Conservation (phyloP, 64 coral and sea anemone genomes). For the Dendrophyllia cribrosa region DNA sequence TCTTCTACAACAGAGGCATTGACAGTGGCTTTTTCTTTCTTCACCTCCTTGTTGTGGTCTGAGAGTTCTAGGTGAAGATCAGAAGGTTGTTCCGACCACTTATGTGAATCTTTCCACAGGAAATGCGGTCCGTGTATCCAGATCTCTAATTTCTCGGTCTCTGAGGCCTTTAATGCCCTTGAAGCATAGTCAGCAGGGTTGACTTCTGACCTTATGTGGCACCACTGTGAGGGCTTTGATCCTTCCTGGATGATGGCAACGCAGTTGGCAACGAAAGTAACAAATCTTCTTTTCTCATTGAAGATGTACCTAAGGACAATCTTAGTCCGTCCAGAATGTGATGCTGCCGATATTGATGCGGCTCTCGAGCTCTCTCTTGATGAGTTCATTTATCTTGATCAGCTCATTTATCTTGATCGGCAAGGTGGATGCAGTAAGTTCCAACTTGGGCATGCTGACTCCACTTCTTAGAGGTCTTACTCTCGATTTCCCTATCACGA, state of each 20-base stretch:
- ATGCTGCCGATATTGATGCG: slow-evolving; percentile 14
- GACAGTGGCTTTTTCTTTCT: slow-evolving; percentile 28
- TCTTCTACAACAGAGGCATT: neutral
- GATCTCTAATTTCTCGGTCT: slow-evolving; percentile 52
- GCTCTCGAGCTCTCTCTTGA: slow-evolving; percentile 43
- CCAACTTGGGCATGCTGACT: slow-evolving; percentile 74
- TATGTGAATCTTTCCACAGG: slow-evolving; percentile 40
- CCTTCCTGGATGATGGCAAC: slow-evolving; percentile 77
- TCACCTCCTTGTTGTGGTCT: slow-evolving; percentile 51
- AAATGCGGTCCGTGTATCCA: slow-evolving; percentile 68
- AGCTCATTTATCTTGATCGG: slow-evolving; percentile 52
- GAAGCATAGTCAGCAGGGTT: slow-evolving; percentile 78
- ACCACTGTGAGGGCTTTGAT: slow-evolving; percentile 49
- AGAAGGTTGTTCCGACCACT: slow-evolving; percentile 55
- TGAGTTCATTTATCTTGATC: too few relatives aligned
- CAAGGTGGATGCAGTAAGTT: slow-evolving; percentile 71
- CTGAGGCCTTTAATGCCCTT: slow-evolving; percentile 38
- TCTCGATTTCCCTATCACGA: too few relatives aligned
- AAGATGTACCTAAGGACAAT: slow-evolving; percentile 60
- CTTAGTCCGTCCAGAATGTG: slow-evolving; percentile 73
- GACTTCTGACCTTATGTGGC: slow-evolving; percentile 60
- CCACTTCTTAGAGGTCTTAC: slow-evolving; percentile 42
- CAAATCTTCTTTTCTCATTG: slow-evolving; percentile 67
- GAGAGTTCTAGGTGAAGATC: slow-evolving; percentile 1
- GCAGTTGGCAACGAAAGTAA: slow-evolving; percentile 69